Evolutionary conservation across 2,113 vertebrate genomes (phyloP), one percentile per base, ranked within the genome.

Genomic region (Larimichthys polyactis): DNA sequence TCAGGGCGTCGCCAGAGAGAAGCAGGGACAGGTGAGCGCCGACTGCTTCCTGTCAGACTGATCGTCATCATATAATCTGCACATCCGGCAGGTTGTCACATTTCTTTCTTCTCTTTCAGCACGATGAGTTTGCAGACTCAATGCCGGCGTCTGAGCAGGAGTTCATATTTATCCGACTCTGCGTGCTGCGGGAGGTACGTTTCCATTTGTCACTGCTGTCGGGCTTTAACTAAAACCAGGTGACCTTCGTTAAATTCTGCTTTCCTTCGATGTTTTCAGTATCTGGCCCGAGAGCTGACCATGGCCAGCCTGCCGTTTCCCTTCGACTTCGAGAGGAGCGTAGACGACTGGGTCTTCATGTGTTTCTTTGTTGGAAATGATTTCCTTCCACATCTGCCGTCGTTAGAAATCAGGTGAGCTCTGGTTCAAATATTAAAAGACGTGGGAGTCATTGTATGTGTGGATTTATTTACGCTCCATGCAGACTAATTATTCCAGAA

Each of bases 281-380:
- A 99, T 84, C 87, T 99, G 89, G 95, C 97, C 92, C 94, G 94
- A 87, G 98, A 99, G 71, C 94, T 99, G 84, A 97, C 97, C 0
- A 99, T 99, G 98, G 96, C 98, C 91, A 99, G 97, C 66, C 94
- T 99, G 67, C 98, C 98, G 0, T 99, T 99, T 57, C 94, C 96
- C 2, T 99, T 97, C 20, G 96, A 97, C 94, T 95, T 99, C 16
- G 98, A 99, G 88, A 95, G 98, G 89, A 99, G 97, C 9, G 87
- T 99, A 0, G 98, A 99, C 40, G 98, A 99, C 92, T 99, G 98
- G 98, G 98, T 99, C 78, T 99, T 99, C 91, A 99, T 99, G 98
- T 99, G 98, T 87, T 99, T 99, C 95, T 99, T 99, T 72, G 98
- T 99, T 36, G 98, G 98, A 73, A 99, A 99, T 24, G 98, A 99